Conservation (phyloP, 2,797 vertebrate genomes). For the Neolamprologus multifasciatus region DNA sequence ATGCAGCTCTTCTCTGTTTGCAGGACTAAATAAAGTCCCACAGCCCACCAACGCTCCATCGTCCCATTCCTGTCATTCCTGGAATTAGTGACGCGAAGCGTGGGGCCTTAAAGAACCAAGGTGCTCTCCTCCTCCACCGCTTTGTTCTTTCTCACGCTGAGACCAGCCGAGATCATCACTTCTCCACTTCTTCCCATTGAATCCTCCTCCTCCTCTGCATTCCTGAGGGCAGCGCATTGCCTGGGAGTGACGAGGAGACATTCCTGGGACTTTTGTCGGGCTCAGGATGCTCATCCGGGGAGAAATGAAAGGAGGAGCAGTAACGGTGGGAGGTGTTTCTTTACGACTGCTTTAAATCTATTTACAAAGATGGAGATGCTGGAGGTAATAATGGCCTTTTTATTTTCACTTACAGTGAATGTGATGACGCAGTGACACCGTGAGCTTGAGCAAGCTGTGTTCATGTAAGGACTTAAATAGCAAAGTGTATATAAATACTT, state of each 20-base stretch:
- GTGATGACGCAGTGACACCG: not conserved
- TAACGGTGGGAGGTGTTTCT: slow-evolving; percentile 17
- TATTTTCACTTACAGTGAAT: not conserved
- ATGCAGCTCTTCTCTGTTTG: not conserved
- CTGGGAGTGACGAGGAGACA: slow-evolving; percentile 15
- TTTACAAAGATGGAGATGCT: not conserved
- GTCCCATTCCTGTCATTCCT: slow-evolving; percentile 65
- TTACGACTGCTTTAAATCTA: slow-evolving; percentile 5
- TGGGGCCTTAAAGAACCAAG: slow-evolving; percentile 2
- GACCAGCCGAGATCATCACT: slow-evolving; percentile 34
- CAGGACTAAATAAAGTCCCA: not conserved
- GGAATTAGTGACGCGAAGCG: slow-evolving; percentile 54
- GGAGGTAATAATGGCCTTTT: not conserved
- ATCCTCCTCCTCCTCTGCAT: slow-evolving; percentile 48
- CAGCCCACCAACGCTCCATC: not conserved
- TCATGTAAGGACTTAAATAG: not conserved
- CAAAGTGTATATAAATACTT: not conserved
- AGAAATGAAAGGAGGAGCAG: not conserved
- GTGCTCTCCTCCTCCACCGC: not conserved
- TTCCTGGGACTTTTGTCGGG: slow-evolving; percentile 47
- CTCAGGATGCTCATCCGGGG: slow-evolving; percentile 11
- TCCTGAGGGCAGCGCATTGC: slow-evolving; percentile 42
- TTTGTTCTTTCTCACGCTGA: slow-evolving; percentile 48
- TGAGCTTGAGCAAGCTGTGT: not conserved
- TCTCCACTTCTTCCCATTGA: slow-evolving; percentile 30